Evolutionary conservation across 2,113 vertebrate species (phyloP).

Genomic region (Pungitius pungitius): DNA sequence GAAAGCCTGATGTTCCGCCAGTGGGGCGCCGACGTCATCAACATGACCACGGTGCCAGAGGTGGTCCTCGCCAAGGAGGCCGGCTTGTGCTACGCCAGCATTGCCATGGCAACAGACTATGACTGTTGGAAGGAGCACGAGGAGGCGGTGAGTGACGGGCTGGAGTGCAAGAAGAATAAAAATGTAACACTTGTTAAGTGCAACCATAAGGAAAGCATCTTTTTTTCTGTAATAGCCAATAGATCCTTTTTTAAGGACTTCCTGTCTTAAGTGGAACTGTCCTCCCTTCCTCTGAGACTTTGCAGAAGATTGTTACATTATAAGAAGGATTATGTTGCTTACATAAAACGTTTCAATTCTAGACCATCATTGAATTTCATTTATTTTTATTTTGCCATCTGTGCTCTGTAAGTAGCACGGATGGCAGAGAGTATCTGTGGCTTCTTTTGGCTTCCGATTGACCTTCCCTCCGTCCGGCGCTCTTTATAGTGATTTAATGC

Average conservation of each 20-base stretch:
- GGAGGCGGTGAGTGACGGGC: conserved; percentile 86
- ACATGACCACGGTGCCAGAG: conserved; percentile 98
- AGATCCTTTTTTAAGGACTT: neutral
- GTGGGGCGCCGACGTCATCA: conserved; percentile 96
- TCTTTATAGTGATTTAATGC: conserved; percentile 39
- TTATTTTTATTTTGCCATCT: neutral
- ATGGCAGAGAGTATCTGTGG: conserved; percentile 30
- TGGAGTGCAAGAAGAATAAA: neutral
- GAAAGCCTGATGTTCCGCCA: conserved; percentile 94
- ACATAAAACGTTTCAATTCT: neutral
- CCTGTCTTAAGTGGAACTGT: neutral
- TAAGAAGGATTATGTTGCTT: neutral
- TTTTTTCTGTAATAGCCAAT: neutral
- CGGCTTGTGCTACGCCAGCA: conserved; percentile 93
- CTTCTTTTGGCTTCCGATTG: conserved; percentile 45
- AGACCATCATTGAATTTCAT: neutral
- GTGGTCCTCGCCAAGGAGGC: conserved; percentile 95
- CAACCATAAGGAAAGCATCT: neutral
- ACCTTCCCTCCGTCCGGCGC: conserved; percentile 32
- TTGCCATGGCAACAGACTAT: conserved; percentile 98
- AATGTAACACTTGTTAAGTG: neutral
- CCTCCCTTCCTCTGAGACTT: neutral
- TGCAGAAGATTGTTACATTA: neutral
- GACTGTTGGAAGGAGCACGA: conserved; percentile 98
- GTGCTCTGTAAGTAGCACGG: neutral